phyloP scores from a whole-genome alignment of 2,797 vertebrate species.

The Cryptoprocta ferox region DNA sequence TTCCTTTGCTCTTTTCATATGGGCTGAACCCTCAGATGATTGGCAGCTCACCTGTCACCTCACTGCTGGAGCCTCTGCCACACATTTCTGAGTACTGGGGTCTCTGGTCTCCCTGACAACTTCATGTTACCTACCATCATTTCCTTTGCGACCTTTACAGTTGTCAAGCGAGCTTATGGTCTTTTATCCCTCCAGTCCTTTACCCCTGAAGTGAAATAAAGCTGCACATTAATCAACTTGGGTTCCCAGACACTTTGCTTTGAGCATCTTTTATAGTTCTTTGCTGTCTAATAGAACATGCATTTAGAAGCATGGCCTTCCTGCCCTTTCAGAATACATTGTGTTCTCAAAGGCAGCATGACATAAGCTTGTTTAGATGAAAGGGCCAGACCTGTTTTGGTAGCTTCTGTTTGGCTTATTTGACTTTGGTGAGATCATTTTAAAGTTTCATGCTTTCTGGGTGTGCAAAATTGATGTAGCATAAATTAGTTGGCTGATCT shows the following conservation, averaged over 20 bases:
- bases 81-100: constrained; percentile 44
- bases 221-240: constrained; percentile 82
- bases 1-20: constrained; percentile 58
- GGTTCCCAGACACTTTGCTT: constrained; percentile 65
- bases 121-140: constrained; percentile 64
- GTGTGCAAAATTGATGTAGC: constrained; percentile 75
- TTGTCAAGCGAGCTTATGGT: constrained; percentile 73
- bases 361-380: constrained; percentile 80
- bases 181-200: constrained; percentile 58
- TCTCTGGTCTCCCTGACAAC: constrained; percentile 68
- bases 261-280: constrained; percentile 68
- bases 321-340: constrained; percentile 65
- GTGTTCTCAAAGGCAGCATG: constrained; percentile 53
- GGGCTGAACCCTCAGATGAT: background rate
- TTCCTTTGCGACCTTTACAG: constrained; percentile 83
- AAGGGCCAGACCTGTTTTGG: constrained; percentile 74
- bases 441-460: constrained; percentile 76
- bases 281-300: constrained; percentile 71
- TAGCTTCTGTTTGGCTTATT: constrained; percentile 77
- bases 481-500: constrained; percentile 77
- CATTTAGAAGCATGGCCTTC: constrained; percentile 58
- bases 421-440: constrained; percentile 77
- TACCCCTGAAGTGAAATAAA: constrained; percentile 82
- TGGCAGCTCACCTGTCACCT: constrained; percentile 22
- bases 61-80: constrained; percentile 51